phyloP scores from a whole-genome alignment of 2,888 invertebrate species.

The Stomorhina lunata region DNA sequence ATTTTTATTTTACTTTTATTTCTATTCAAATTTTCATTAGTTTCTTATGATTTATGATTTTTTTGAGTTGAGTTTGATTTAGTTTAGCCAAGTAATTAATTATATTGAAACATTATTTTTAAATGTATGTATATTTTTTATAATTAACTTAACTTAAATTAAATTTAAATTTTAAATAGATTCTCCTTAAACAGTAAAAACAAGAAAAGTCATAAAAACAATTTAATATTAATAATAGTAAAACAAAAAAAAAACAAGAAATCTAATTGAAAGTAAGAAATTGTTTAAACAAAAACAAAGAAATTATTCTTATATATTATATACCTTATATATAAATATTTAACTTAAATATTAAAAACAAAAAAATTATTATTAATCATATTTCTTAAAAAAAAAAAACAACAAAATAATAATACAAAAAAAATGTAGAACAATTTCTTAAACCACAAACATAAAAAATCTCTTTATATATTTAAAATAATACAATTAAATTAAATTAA shows the following conservation, averaged over 20 bases:
- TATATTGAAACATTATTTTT: conserved; percentile 39
- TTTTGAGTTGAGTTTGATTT: no score
- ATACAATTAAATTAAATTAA: conserved; percentile 29
- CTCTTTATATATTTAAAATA: conserved; percentile 45
- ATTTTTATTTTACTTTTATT: conserved; percentile 28
- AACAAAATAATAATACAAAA: conserved; percentile 19
- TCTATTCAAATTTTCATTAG: conserved; percentile 42
- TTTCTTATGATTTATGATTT: conserved; percentile 26
- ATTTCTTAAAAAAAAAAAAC: conserved; percentile 36
- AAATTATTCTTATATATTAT: conserved; percentile 58
- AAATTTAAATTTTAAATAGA: conserved; percentile 31
- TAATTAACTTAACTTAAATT: conserved; percentile 29
- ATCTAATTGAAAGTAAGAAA: conserved; percentile 41
- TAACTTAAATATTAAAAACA: conserved; percentile 48
- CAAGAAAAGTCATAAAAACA: conserved; percentile 54
- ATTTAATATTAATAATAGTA: conserved; percentile 45
- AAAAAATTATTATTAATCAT: conserved; percentile 54
- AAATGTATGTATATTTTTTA: conserved; percentile 36
- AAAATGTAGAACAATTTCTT: conserved; percentile 53
- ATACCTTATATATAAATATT: conserved; percentile 61
- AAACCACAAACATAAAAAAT: conserved; percentile 35
- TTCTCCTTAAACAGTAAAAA: conserved; percentile 46
- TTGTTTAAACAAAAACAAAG: conserved; percentile 51
- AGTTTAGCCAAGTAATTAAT: conserved; percentile 39
- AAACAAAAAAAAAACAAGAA: conserved; percentile 56